Base-by-base conservation (phyloP, 2,888 invertebrate species). In the Troides helena region DNA sequence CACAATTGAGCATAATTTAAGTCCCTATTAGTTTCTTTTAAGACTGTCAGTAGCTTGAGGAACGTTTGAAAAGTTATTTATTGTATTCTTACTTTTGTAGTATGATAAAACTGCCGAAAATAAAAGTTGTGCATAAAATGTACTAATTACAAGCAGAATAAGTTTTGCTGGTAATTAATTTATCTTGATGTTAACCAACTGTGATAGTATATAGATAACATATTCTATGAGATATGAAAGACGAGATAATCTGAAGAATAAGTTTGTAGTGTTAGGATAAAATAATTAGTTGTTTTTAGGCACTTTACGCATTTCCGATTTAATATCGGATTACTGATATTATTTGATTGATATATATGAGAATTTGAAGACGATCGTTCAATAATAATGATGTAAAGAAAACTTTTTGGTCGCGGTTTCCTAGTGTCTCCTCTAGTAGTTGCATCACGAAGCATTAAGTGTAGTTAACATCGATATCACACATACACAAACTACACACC, bases 401-500 rank as follows among this genome's bases (percentile, higher is more conserved):
- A 18, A 14, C 17, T 5, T 50, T 17, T 50, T 50, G 39, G 50
- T 50, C 14, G 14, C 18, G 50, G 50, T 50, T 17, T 14, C 18
- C 50, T 17, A 14, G 50, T 50, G 5, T 18, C 18, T 14, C 17
- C 17, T 14, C 18, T 21, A 10, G 12, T 6, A 21, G 18, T 62
- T 67, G 36, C 2, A 67, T 61, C 53, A 39, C 17, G 61, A 62
- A 67, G 61, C 53, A 62, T 62, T 36, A 43, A 62, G 39, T 39
- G 17, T 62, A 50, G 25, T 69, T 50, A 39, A 67, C 64, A 70
- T 65, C 59, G 61, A 72, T 36, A 64, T 59, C 71, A 64, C 70
- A 73, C 63, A 59, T 69, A 67, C 64, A 72, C 66, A 68, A 70
- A 68, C 72, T 74, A 74, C 71, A 69, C 70, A 71, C 68, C 79